Evolutionary conservation across 2,888 invertebrate genomes (phyloP).

Genomic region (Agrotis ipsilon): DNA sequence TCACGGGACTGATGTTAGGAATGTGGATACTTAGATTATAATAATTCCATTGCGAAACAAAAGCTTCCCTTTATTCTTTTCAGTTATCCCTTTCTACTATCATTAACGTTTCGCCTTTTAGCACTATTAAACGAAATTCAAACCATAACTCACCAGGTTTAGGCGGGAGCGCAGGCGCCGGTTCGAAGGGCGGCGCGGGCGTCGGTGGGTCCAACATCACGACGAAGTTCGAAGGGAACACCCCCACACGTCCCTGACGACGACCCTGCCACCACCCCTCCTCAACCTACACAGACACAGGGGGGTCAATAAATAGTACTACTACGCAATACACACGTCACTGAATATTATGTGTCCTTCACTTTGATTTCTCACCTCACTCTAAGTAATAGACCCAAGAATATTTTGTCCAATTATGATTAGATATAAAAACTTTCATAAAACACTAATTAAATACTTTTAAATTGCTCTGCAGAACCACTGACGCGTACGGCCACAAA

Average conservation of each 20-base stretch:
- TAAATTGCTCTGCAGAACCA: slow-evolving; percentile 33
- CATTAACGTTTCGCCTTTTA: neutral
- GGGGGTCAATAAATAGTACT: slow-evolving; percentile 9
- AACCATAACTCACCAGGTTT: slow-evolving; percentile 92
- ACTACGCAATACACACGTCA: slow-evolving; percentile 1
- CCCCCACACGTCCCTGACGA: slow-evolving; percentile 94
- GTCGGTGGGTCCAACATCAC: slow-evolving; percentile 91
- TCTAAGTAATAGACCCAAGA: neutral
- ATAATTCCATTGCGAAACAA: neutral
- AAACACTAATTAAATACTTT: slow-evolving; percentile 30
- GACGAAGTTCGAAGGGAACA: slow-evolving; percentile 99
- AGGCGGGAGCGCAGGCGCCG: slow-evolving; percentile 93
- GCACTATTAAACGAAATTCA: neutral
- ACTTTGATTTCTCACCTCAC: slow-evolving; percentile 25
- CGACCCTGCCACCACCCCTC: slow-evolving; percentile 98
- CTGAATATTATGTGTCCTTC: slow-evolving; percentile 3
- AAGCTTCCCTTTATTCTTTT: neutral
- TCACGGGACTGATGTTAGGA: too few species aligned
- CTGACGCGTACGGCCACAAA: slow-evolving; percentile 39
- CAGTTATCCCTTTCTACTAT: neutral
- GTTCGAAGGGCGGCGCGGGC: slow-evolving; percentile 81
- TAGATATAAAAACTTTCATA: slow-evolving; percentile 29
- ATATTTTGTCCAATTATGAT: slow-evolving; percentile 4
- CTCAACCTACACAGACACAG: slow-evolving; percentile 87
- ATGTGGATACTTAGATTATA: too few species aligned